Evolutionary conservation across 2,888 invertebrate species (phyloP).

Genomic region (Tenthredo livida): DNA sequence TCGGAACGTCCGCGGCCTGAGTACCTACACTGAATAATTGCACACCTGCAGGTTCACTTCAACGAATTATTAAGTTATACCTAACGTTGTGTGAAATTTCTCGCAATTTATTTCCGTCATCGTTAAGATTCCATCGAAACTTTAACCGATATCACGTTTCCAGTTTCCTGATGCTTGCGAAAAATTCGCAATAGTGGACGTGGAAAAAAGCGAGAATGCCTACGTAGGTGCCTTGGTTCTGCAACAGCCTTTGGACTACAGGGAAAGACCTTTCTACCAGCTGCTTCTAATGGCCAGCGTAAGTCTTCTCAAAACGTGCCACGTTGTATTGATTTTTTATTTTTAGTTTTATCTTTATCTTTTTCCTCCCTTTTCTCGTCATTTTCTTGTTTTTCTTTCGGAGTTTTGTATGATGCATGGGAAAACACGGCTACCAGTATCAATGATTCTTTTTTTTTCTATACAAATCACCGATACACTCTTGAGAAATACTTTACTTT

Average conservation of each 20-base stretch:
- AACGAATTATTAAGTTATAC: neutral
- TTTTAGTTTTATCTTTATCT: too few relatives aligned
- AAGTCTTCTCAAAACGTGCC: constrained; percentile 73
- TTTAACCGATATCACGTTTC: constrained; percentile 60
- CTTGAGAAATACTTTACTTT: too few relatives aligned
- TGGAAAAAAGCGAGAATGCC: constrained; percentile 84
- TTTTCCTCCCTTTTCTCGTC: neutral
- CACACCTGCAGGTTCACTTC: neutral
- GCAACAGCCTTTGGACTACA: constrained; percentile 86
- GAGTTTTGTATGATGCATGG: constrained; percentile 4
- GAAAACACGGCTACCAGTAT: neutral
- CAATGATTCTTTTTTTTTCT: too few relatives aligned
- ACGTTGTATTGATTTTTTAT: constrained; percentile 45
- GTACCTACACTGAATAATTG: neutral
- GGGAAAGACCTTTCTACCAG: constrained; percentile 88
- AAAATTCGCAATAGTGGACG: constrained; percentile 84
- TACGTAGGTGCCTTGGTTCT: constrained; percentile 88
- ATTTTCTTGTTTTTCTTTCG: neutral
- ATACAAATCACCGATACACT: too few relatives aligned
- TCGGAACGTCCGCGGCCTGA: neutral
- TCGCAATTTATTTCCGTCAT: neutral
- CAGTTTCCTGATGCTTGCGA: constrained; percentile 87
- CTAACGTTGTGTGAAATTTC: neutral
- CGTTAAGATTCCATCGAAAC: neutral
- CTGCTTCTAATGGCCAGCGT: constrained; percentile 89